Percentiles rank a stretch among this genome's conserved stretches.
These are phyloP conservation scores for Drosophila orena DNA, from an alignment of 1,140 invertebrate genomes.

Conservation along the genomic window DNA sequence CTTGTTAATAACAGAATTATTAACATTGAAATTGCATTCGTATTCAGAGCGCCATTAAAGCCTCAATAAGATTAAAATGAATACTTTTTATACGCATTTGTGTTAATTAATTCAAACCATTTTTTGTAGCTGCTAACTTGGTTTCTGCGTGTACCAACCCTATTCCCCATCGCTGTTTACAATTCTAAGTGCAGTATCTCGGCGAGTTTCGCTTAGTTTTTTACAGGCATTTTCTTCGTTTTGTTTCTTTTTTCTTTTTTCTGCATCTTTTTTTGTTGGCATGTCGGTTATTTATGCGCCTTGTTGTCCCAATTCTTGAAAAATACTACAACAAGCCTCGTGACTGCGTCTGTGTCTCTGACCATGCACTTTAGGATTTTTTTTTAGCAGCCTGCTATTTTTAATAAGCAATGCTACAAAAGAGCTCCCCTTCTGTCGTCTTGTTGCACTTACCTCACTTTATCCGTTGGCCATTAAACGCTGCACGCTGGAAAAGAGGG, in stretches of 20 bases:
- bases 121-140: background rate
- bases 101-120: no score
- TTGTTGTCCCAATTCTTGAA: constrained; percentile 79
- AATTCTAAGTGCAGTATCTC: constrained; percentile 76
- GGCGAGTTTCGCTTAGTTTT: constrained; percentile 54
- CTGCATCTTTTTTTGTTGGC: constrained; percentile 52
- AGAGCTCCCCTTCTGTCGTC: constrained; percentile 16
- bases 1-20: no score
- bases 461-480: constrained; percentile 51
- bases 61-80: no score
- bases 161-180: constrained; percentile 55
- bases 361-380: constrained; percentile 47
- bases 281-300: constrained; percentile 81
- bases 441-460: constrained; percentile 60
- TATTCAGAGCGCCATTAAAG: no score
- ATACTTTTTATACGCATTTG: no score
- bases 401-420: constrained; percentile 59
- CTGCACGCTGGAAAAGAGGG: constrained; percentile 12
- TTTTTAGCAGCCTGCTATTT: constrained; percentile 53
- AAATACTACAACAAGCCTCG: constrained; percentile 59
- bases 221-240: constrained; percentile 37
- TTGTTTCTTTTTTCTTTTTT: constrained; percentile 39
- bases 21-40: no score
- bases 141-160: constrained; percentile 1
- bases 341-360: constrained; percentile 24